These are phyloP conservation scores for Todiramphus saurophagus DNA, from an alignment of 2,113 vertebrate genomes.

Conservation along the genomic window DNA sequence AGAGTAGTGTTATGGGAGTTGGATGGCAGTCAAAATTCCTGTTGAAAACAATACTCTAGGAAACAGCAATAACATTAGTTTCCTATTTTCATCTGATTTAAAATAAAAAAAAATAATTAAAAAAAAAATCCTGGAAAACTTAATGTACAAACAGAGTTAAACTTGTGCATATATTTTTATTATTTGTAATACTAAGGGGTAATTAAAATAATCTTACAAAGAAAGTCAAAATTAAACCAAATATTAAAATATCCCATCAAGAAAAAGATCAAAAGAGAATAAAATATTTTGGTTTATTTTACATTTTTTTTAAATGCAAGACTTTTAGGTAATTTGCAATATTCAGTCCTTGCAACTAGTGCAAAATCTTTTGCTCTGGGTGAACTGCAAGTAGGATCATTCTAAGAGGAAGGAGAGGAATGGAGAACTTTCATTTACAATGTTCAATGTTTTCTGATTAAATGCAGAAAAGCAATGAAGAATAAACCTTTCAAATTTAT, in stretches of 20 bases:
- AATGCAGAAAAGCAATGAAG: not conserved
- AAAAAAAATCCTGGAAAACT: not conserved
- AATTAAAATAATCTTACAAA: not conserved
- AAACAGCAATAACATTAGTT: not conserved
- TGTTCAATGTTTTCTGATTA: not conserved
- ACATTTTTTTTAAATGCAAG: not conserved
- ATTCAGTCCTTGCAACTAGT: not conserved
- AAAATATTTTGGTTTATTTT: not conserved
- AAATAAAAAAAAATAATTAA: not conserved
- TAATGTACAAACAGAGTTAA: not conserved
- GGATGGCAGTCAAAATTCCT: not conserved
- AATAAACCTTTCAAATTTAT: not conserved
- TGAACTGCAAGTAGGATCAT: not conserved
- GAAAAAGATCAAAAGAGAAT: not conserved
- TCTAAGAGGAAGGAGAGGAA: not conserved
- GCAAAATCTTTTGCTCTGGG: not conserved
- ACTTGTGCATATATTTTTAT: not conserved
- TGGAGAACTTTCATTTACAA: not conserved
- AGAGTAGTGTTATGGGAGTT: not conserved
- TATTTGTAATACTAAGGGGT: not conserved
- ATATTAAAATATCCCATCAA: not conserved
- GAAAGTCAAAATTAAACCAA: not conserved
- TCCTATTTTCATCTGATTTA: not conserved
- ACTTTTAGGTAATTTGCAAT: not conserved
- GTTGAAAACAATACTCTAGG: not conserved